Evolutionary conservation across 2,797 vertebrate genomes (phyloP).

Genomic region (Pteronotus mesoamericanus): DNA sequence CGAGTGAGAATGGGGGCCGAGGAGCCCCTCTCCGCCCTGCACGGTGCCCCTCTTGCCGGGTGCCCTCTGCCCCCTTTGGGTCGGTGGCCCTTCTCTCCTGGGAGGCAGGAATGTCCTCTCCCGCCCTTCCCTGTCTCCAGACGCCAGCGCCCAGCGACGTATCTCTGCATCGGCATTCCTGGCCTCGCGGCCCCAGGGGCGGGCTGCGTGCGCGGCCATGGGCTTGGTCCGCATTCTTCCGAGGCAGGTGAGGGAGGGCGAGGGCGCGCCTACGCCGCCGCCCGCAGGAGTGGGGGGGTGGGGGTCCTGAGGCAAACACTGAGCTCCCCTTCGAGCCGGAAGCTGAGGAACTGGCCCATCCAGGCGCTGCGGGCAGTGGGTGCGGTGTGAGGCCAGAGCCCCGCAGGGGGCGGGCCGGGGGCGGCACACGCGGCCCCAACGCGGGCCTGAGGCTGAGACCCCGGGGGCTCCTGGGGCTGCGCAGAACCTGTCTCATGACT

Average conservation of each 20-base stretch:
- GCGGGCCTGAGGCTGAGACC: background rate
- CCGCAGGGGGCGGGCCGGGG: background rate
- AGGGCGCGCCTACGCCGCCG: background rate
- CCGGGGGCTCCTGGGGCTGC: background rate
- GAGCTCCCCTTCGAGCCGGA: background rate
- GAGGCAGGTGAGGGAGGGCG: background rate
- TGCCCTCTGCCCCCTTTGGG: background rate
- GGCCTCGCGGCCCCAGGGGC: background rate
- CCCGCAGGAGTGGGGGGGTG: background rate
- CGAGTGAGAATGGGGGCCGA: background rate
- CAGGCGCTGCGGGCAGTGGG: background rate
- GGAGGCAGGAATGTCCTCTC: background rate
- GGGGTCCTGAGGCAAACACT: background rate
- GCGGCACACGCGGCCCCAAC: accelerated
- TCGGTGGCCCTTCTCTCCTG: background rate
- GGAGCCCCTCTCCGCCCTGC: background rate
- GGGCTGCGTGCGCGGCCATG: too few relatives aligned
- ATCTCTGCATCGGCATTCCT: background rate
- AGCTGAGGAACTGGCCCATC: accelerated
- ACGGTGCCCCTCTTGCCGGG: accelerated
- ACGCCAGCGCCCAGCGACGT: background rate
- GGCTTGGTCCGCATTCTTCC: background rate
- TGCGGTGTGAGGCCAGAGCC: accelerated
- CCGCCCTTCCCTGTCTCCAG: background rate
- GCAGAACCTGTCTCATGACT: background rate